Base-by-base conservation (phyloP, 2,888 invertebrate species). In the Epistrophella euchroma region DNA sequence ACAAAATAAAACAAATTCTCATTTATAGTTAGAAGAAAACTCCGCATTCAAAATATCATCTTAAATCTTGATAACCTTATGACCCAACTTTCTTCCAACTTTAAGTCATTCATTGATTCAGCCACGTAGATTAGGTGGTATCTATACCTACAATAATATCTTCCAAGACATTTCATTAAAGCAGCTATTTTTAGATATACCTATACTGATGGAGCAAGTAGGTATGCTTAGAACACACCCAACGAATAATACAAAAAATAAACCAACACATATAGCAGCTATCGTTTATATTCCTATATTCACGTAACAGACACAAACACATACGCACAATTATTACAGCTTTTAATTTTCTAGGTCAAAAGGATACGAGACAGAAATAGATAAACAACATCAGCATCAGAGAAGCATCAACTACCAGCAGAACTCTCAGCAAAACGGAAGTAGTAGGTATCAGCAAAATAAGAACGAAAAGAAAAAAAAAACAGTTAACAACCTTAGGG, bases 311-410 rank as follows among this genome's bases (percentile, higher is more conserved):
- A 72, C 45, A 56, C 52, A 60, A 47, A 32, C 11, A 64, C 55
- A 56, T 11, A 66, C 77, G 64, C 58, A 68, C 64, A 70, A 68
- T 77, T 43, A 55, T 64, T 56, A 60, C 50, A 84, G 80, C 79
- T 72, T 80, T 84, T 84, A 80, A 80, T 84, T 84, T 84, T 84
- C 84, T 84, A 84, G 84, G 84, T 84, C 84, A 84, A 84, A 84
- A 80, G 84, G 84, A 84, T 80, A 80, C 84, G 84, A 84, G 71
- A 75, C 71, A 66, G 64, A 84, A 84, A 80, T 84, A 84, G 84
- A 84, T 84, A 84, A 80, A 79, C 73, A 83, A 60, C 82, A 72
- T 82, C 74, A 77, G 43, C 77, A 70, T 68, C 73, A 52, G 25
- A 40, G 22, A 22, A 74, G 78, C 52, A 74, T 68, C 68, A 73